Percentiles rank a stretch among this genome's conserved stretches.
Conservation (phyloP, 2,797 vertebrate genomes). For the Protosalanx chinensis region DNA sequence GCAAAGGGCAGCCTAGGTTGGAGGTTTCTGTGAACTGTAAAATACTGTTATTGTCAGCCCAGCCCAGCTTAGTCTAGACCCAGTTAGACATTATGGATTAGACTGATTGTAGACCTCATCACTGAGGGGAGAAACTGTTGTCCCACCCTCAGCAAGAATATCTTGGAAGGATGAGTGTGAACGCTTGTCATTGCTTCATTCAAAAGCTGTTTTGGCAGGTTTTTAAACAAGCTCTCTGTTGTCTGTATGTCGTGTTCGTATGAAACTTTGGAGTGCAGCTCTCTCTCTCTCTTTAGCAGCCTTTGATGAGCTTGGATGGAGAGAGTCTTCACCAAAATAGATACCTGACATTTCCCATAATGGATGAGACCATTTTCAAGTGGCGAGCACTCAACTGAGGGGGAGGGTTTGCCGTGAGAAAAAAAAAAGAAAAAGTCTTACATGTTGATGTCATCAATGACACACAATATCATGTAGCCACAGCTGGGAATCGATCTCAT, state of each 20-base stretch:
- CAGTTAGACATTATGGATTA: constrained; percentile 3
- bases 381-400: constrained; percentile 11
- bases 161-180: background rate
- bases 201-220: background rate
- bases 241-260: background rate
- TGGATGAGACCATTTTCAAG: constrained; percentile 28
- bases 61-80: background rate
- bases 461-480: background rate
- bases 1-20: background rate
- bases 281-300: constrained; percentile 7
- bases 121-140: too few species aligned
- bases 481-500: too few species aligned
- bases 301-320: background rate
- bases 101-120: constrained; percentile 1
- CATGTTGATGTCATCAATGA: background rate
- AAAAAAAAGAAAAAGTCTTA: background rate
- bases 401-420: background rate
- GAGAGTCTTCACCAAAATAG: constrained; percentile 24
- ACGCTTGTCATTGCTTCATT: background rate
- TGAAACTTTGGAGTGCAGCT: constrained; percentile 3
- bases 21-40: background rate
- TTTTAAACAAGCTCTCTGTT: background rate
- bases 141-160: background rate
- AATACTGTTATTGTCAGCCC: background rate
- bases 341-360: constrained; percentile 24